A percentile compares a stretch with the other conserved stretches of the same genome.
Evolutionary conservation across 2,113 vertebrate genomes (phyloP).

Genomic region (Tenebrosternarchus preto): DNA sequence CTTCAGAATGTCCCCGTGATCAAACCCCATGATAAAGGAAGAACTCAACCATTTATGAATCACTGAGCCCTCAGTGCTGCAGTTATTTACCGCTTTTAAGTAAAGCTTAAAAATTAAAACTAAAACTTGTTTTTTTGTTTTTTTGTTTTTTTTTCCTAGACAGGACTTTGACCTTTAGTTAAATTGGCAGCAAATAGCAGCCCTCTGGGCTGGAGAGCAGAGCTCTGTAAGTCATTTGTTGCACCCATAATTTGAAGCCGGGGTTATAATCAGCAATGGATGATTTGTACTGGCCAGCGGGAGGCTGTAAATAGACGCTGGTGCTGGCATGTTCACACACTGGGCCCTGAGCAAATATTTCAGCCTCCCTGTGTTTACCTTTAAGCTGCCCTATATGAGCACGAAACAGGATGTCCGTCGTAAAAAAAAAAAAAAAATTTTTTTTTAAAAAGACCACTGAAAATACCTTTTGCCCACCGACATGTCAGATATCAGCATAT

Average conservation of each 20-base stretch:
- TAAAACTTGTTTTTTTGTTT: slow-evolving; percentile 43
- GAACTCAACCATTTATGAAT: slow-evolving; percentile 25
- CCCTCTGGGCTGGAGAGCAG: slow-evolving; percentile 73
- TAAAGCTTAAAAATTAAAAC: slow-evolving; percentile 9
- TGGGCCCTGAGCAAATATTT: slow-evolving; percentile 79
- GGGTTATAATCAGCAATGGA: slow-evolving; percentile 82
- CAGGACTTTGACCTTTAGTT: slow-evolving; percentile 78
- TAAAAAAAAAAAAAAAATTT: too few relatives aligned
- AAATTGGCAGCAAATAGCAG: slow-evolving; percentile 82
- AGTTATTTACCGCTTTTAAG: slow-evolving; percentile 57
- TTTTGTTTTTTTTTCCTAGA: slow-evolving; percentile 64
- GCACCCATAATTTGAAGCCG: slow-evolving; percentile 81
- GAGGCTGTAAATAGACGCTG: slow-evolving; percentile 79
- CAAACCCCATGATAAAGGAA: not conserved
- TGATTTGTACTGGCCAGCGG: slow-evolving; percentile 78
- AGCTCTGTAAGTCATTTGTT: slow-evolving; percentile 81
- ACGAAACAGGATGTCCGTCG: slow-evolving; percentile 71
- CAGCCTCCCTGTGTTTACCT: slow-evolving; percentile 78
- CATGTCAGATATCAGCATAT: slow-evolving; percentile 19
- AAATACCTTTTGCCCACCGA: slow-evolving; percentile 71
- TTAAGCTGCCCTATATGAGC: slow-evolving; percentile 73
- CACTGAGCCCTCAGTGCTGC: slow-evolving; percentile 53
- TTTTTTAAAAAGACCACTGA: slow-evolving; percentile 60
- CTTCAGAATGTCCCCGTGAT: not conserved
- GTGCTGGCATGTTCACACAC: slow-evolving; percentile 76